phyloP scores from a whole-genome alignment of 2,113 vertebrate genomes.

The Spizaetus ornatus region DNA sequence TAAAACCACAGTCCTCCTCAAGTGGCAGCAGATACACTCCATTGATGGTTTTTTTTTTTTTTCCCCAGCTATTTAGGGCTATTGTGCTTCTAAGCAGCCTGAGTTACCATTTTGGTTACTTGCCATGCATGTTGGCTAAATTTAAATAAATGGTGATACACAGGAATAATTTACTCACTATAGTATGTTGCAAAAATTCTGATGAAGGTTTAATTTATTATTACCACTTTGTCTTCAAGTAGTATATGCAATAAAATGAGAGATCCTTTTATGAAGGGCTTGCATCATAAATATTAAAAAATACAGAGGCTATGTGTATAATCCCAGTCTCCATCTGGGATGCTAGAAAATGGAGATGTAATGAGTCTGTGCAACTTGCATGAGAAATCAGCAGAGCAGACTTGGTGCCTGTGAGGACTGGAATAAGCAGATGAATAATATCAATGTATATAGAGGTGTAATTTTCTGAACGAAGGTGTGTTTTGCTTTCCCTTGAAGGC shows the following conservation, averaged over 20 bases:
- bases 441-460: background rate
- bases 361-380: background rate
- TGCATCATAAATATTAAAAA: background rate
- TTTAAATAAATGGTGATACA: background rate
- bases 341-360: background rate
- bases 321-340: background rate
- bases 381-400: background rate
- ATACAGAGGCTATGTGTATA: background rate
- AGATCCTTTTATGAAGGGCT: background rate
- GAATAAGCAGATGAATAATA: background rate
- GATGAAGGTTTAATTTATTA: background rate
- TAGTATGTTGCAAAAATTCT: background rate
- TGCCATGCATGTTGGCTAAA: background rate
- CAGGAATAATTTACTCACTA: no score
- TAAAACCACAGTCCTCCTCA: background rate
- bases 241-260: background rate
- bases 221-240: background rate
- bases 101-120: background rate
- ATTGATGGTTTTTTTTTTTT: background rate
- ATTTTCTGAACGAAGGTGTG: background rate
- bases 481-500: conserved; percentile 53
- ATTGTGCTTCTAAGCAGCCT: background rate
- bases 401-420: background rate
- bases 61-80: background rate
- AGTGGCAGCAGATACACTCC: background rate